A percentile compares a stretch with the other conserved stretches of the same genome.
Conservation (phyloP, 2,888 invertebrate species). For the Ophion ventricosus region DNA sequence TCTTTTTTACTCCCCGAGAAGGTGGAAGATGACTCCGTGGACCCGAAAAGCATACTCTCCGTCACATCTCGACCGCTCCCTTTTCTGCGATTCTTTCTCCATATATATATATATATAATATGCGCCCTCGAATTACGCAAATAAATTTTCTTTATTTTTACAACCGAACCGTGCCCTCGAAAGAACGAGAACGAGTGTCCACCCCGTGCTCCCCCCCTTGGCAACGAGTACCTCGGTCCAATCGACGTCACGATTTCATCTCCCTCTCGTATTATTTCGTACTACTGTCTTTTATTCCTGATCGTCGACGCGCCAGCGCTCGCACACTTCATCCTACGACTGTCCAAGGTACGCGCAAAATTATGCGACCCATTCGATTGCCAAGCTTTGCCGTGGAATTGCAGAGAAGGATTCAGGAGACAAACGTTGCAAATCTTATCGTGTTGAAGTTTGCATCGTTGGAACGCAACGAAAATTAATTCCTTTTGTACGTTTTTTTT, state of each 20-base stretch:
- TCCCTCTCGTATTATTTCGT: constrained; percentile 38
- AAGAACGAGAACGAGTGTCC: constrained; percentile 58
- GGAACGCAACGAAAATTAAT: too few species aligned
- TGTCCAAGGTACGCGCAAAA: constrained; percentile 25
- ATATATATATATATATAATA: too few species aligned
- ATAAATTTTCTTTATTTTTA: constrained; percentile 83
- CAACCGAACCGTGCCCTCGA: constrained; percentile 67
- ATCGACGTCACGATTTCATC: constrained; percentile 56
- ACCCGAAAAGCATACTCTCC: constrained; percentile 78
- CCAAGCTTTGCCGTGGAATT: neutral
- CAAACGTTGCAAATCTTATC: too few species aligned
- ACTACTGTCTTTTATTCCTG: constrained; percentile 46
- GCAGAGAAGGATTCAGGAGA: too few species aligned
- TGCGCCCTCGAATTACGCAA: constrained; percentile 80
- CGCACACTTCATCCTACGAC: constrained; percentile 51
- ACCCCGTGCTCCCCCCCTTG: constrained; percentile 6
- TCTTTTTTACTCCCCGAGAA: neutral
- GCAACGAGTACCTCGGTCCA: too few species aligned
- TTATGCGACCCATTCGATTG: neutral
- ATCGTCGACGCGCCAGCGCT: constrained; percentile 48
- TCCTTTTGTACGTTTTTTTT: too few species aligned
- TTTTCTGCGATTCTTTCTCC: neutral
- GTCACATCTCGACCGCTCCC: constrained; percentile 32
- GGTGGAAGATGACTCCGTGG: constrained; percentile 69
- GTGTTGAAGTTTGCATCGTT: too few species aligned